A percentile compares a stretch with the other conserved stretches of the same genome.
Conservation (phyloP, 2,888 invertebrate genomes). For the Idaea dimidiata region DNA sequence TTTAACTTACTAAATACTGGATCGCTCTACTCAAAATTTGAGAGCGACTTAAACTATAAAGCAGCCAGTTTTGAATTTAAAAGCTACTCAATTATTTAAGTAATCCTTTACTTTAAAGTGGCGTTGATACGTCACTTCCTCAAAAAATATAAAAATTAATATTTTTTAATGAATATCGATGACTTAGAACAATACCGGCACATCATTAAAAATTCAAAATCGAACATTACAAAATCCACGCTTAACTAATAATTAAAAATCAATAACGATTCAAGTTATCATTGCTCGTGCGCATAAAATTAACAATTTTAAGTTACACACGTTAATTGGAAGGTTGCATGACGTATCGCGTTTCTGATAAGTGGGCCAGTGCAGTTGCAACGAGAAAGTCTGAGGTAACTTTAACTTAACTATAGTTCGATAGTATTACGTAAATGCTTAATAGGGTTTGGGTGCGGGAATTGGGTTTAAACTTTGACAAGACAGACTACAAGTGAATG, state of each 20-base stretch:
- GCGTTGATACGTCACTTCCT: too few species aligned
- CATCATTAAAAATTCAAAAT: neutral
- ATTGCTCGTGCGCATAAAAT: neutral
- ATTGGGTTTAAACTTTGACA: neutral
- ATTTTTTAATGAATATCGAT: neutral
- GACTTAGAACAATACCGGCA: neutral
- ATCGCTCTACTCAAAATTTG: too few species aligned
- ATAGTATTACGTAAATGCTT: conserved; percentile 2
- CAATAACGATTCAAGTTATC: conserved; percentile 6
- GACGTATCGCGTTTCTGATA: conserved; percentile 24
- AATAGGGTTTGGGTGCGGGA: neutral
- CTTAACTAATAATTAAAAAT: neutral
- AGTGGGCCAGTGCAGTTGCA: conserved; percentile 26
- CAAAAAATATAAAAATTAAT: too few species aligned
- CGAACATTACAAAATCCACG: neutral
- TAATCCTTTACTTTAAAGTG: too few species aligned
- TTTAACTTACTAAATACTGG: too few species aligned
- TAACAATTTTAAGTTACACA: conserved; percentile 5
- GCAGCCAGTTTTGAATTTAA: too few species aligned
- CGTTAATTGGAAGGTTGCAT: conserved; percentile 11
- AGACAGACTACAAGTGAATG: neutral
- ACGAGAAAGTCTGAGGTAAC: conserved; percentile 21
- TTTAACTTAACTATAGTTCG: neutral
- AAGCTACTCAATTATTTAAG: too few species aligned
- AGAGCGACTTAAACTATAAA: too few species aligned